phyloP scores from a whole-genome alignment of 1,140 invertebrate species.

The Leptopilina boulardi region DNA sequence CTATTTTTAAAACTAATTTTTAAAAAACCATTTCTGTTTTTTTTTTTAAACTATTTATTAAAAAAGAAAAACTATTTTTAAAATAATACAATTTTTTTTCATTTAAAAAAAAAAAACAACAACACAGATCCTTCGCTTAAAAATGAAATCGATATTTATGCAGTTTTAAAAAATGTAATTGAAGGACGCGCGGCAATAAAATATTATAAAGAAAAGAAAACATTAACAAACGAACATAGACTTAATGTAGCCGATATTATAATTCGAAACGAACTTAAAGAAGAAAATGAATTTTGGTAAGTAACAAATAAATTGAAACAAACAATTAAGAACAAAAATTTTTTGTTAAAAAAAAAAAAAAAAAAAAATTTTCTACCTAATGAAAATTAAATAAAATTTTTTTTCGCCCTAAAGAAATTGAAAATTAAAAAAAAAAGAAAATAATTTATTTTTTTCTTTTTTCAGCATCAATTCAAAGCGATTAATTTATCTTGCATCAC shows the following conservation, averaged over 20 bases:
- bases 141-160: not conserved
- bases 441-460: not conserved
- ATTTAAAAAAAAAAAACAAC: too few relatives aligned
- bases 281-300: constrained; percentile 8
- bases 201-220: constrained; percentile 3
- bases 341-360: too few relatives aligned
- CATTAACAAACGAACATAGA: not conserved
- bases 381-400: too few relatives aligned
- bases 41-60: too few relatives aligned
- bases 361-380: too few relatives aligned
- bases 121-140: not conserved
- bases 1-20: too few relatives aligned
- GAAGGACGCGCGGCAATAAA: not conserved
- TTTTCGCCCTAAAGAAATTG: not conserved
- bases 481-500: not conserved
- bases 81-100: too few relatives aligned
- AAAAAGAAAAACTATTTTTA: too few relatives aligned
- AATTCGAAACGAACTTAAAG: not conserved
- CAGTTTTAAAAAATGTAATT: not conserved
- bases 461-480: not conserved
- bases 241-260: constrained; percentile 4
- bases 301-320: not conserved
- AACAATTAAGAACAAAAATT: not conserved
- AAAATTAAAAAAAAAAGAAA: too few relatives aligned
- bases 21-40: too few relatives aligned